Percentiles rank a stretch among this genome's conserved stretches.
phyloP scores from a whole-genome alignment of 2,888 invertebrate genomes.

The Watsonalla cultraria region DNA sequence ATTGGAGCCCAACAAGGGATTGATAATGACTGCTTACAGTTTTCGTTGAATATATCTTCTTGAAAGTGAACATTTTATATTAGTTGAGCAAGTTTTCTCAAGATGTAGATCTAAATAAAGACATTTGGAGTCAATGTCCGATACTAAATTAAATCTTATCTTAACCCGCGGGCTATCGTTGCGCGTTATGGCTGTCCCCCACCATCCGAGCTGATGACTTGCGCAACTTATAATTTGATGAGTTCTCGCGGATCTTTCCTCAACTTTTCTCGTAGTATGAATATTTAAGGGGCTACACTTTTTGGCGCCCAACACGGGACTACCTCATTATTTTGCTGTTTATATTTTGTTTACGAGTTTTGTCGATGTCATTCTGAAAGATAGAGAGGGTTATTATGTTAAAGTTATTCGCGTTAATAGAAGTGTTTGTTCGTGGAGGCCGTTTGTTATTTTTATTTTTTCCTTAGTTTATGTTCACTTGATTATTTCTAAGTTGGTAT shows the following conservation, averaged over 20 bases:
- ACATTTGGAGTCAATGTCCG: constrained; percentile 1
- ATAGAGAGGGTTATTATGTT: constrained; percentile 20
- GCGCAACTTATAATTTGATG: constrained; percentile 62
- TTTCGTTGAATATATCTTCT: not conserved
- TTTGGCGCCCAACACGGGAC: constrained; percentile 54
- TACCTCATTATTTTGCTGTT: constrained; percentile 30
- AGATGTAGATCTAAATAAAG: not conserved
- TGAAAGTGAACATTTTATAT: not conserved
- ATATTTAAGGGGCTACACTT: constrained; percentile 51
- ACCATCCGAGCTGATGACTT: constrained; percentile 34
- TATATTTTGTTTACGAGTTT: constrained; percentile 32
- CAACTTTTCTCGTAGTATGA: constrained; percentile 56
- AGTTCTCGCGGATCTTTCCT: constrained; percentile 43
- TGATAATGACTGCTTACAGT: not conserved
- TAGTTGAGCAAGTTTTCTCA: not conserved
- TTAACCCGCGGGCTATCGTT: constrained; percentile 3
- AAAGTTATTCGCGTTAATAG: constrained; percentile 13
- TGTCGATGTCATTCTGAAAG: constrained; percentile 36
- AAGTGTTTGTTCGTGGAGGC: constrained; percentile 2
- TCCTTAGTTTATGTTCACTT: not conserved
- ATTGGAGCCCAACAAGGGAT: not conserved
- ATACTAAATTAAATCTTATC: constrained; percentile 6
- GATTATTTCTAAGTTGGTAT: not conserved
- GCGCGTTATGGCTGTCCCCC: constrained; percentile 8
- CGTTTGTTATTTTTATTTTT: not conserved